Base-by-base conservation (phyloP, 2,888 invertebrate genomes). In the Invenusta paracnida region DNA sequence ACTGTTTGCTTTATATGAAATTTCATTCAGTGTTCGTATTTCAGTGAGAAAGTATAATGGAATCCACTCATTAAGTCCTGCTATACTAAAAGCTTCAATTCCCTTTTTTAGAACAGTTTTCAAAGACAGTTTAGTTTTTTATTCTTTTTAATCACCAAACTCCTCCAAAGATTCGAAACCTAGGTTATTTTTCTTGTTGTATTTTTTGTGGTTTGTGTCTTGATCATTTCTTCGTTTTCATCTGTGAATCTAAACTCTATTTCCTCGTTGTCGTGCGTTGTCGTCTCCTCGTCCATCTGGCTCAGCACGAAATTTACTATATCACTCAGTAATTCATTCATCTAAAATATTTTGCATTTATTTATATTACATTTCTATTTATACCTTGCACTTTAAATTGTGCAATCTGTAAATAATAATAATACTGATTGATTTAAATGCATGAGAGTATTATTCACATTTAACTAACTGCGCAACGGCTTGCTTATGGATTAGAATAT, bases 21-120 rank as follows among this genome's bases (percentile, higher is more conserved):
- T 73, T 73, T 23, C 73, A 73, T 73, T 73, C 73, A 73, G 73
- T 73, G 73, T 73, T n/a, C 73, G 11, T 73, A 73, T 73, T 73
- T 73, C 73, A 13, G 23, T 23, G 73, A 73, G 73, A 73, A 73
- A 73, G 25, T 73, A 73, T n/a, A n/a, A n/a, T 73, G 73, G 17
- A 73, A 73, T 73, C 73, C 73, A 73, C 73, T 73, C 73, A 5
- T 73, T 73, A 5, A 73, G 25, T 73, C 23, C 73, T 73, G 73
- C 73, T 73, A 23, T 23, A 73, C 73, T 73, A 73, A 73, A 73
- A 73, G 73, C 73, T 73, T 73, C 73, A 73, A 73, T 73, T 73
- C 73, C 27, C 73, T 23, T 73, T 73, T 73, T 23, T 73, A 23
- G 73, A 73, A 73, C 48, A 11, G 5, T 48, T 48, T 17, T 48